Conservation (phyloP, 2,797 vertebrate species). For the Odontamblyopus rebecca region DNA sequence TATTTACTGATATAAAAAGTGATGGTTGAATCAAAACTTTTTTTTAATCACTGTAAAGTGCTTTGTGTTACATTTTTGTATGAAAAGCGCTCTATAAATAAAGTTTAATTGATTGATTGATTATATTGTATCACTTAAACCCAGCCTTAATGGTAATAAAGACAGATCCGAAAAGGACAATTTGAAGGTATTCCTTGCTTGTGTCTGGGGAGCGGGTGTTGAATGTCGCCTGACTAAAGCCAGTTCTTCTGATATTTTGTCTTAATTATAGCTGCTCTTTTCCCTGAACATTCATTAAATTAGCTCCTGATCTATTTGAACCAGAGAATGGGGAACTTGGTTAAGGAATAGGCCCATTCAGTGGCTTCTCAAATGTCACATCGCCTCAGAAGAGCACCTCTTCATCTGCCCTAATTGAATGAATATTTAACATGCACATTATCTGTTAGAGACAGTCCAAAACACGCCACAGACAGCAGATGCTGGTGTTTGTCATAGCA, state of each 20-base stretch:
- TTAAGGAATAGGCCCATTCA: conserved; percentile 55
- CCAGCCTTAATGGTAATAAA: not conserved
- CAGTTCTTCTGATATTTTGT: conserved; percentile 1
- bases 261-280: conserved; percentile 23
- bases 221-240: not conserved
- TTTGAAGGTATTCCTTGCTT: not conserved
- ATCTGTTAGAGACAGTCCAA: conserved; percentile 66
- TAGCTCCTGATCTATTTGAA: conserved; percentile 45
- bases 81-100: no score
- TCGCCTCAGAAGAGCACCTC: conserved; percentile 47
- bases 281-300: conserved; percentile 35
- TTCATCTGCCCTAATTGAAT: conserved; percentile 69
- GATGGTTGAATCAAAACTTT: no score
- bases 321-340: conserved; percentile 32
- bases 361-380: conserved; percentile 73
- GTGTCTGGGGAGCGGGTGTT: not conserved
- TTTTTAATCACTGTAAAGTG: no score
- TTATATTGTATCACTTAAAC: not conserved
- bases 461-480: conserved; percentile 47
- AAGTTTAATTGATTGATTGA: no score
- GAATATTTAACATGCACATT: conserved; percentile 74
- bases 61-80: no score
- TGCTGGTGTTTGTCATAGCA: conserved; percentile 51
- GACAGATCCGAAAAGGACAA: not conserved
- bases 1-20: no score